Base-by-base conservation (phyloP, 23 tunicate genomes). In the Diplosoma virens region DNA sequence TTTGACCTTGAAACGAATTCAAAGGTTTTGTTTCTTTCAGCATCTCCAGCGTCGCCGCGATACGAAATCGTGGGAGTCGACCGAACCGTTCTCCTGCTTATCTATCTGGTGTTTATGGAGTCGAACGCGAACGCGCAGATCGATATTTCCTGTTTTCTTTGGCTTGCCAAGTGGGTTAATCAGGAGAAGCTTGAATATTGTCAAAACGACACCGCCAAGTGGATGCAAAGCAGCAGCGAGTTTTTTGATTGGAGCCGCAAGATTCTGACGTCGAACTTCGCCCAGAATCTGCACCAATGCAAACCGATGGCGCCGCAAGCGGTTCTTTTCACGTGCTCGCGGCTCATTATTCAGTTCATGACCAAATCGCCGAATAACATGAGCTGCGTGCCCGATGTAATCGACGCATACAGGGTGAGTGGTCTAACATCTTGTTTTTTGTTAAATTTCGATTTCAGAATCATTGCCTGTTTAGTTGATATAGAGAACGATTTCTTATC, bases 111-210 rank as follows among this genome's bases (percentile, higher is more conserved):
- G 37, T 75, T 71, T 50, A 64, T 81, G 74, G 86, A 89, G 47
- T 34, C n/a, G 32, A 82, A 82, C 63, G 66, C 1, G 30, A 50
- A 27, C 32, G 88, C 96, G 0, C 64, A 45, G 46, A 28, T 20
- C 22, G 27, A 77, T 31, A 24, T 89, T 14, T 16, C 76, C 0
- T 77, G 80, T 47, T 76, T 76, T 60, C 25, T 82, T 25, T 89
- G 96, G 96, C 31, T 89, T 17, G 96, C 84, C 24, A 78, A 82
- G 27, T 89, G 96, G 96, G 79, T 89, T 47, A 89, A 89, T 66
- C 32, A 73, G 54, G 53, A 35, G 14, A 59, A 79, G 16, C 1
- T 82, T 35, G 67, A 32, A 20, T 4, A 46, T 47, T 24, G 64
- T 33, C 53, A 21, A 31, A 3, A 46, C 55, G 26, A 25, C 25